These are phyloP conservation scores for Labrus mixtus DNA, from an alignment of 2,113 vertebrate species.

Conservation along the genomic window DNA sequence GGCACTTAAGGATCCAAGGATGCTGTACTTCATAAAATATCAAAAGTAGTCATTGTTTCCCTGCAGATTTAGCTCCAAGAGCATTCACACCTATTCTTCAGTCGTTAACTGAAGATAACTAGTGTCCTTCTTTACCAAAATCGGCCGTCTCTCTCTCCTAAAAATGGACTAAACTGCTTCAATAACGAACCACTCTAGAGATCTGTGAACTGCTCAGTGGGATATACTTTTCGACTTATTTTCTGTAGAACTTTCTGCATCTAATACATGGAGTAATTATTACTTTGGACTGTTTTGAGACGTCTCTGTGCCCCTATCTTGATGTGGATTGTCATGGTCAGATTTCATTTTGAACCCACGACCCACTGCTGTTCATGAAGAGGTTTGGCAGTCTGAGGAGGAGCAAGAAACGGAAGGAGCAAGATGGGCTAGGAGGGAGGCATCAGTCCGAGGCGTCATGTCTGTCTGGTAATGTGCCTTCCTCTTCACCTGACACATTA, in stretches of 20 bases:
- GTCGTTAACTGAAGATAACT: neutral
- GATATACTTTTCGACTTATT: slow-evolving; percentile 2
- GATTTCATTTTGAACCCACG: slow-evolving; percentile 47
- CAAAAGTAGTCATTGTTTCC: neutral
- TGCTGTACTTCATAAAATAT: slow-evolving; percentile 4
- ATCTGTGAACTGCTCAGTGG: neutral
- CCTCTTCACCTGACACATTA: neutral
- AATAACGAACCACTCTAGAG: neutral
- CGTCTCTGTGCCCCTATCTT: slow-evolving; percentile 10
- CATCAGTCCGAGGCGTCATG: slow-evolving; percentile 87
- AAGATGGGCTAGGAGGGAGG: slow-evolving; percentile 81
- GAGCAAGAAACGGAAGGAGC: slow-evolving; percentile 89
- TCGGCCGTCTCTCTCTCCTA: neutral
- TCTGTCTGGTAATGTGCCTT: slow-evolving; percentile 73
- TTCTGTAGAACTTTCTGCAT: neutral
- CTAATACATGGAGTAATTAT: slow-evolving; percentile 29
- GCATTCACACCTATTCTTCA: neutral
- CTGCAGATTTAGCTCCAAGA: neutral
- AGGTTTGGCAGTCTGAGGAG: slow-evolving; percentile 93
- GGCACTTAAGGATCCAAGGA: neutral
- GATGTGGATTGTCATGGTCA: slow-evolving; percentile 71
- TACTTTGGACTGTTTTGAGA: slow-evolving; percentile 9
- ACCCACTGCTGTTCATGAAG: slow-evolving; percentile 89
- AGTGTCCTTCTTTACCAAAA: neutral
- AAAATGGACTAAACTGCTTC: neutral